Evolutionary conservation across 1,140 invertebrate genomes (phyloP).

Genomic region (Eumeta japonica): DNA sequence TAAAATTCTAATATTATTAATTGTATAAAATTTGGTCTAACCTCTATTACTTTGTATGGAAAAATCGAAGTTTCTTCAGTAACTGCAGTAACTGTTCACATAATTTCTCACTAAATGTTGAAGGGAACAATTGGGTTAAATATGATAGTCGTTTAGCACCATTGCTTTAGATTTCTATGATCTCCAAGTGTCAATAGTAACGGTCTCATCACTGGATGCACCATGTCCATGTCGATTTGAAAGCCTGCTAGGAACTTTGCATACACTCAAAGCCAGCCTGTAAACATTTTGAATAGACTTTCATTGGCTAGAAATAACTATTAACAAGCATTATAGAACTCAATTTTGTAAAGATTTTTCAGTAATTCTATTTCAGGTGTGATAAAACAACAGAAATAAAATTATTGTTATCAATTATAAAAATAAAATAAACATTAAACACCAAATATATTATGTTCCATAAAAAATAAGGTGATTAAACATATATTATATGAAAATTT

Average conservation of each 20-base stretch:
- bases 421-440: too few species aligned
- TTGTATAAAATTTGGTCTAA: too few species aligned
- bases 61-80: constrained; percentile 82
- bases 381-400: too few species aligned
- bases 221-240: constrained; percentile 78
- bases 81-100: constrained; percentile 89
- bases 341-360: too few species aligned
- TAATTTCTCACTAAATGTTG: constrained; percentile 93
- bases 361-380: too few species aligned
- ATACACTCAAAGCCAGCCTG: constrained; percentile 88
- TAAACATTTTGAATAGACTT: constrained; percentile 2
- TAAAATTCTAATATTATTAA: too few species aligned
- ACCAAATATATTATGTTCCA: too few species aligned
- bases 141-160: constrained; percentile 86
- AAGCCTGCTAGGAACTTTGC: constrained; percentile 86
- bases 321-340: too few species aligned
- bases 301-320: too few species aligned
- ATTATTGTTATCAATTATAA: too few species aligned
- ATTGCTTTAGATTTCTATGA: constrained; percentile 85
- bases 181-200: constrained; percentile 81
- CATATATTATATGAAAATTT: too few species aligned
- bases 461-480: too few species aligned
- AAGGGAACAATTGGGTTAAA: constrained; percentile 90
- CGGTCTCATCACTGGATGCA: constrained; percentile 81
- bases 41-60: constrained; percentile 75